These are phyloP conservation scores for Eucidaris tribuloides DNA, from an alignment of 35 echinoderm and acorn worm species.

Conservation along the genomic window DNA sequence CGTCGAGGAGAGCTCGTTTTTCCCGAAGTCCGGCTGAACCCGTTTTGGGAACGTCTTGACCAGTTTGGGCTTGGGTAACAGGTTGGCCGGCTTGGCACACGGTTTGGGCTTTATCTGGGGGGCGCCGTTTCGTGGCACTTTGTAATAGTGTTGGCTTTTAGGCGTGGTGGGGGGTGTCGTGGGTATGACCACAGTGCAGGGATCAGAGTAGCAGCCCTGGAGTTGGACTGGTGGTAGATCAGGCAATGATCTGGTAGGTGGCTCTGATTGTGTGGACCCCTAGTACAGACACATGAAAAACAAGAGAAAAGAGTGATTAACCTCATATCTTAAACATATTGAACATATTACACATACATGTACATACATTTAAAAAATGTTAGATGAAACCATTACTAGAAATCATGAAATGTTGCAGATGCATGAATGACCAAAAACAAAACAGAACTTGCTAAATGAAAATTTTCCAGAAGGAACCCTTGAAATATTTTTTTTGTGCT, in stretches of 20 bases:
- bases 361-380: too few species aligned
- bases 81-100: not conserved
- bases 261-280: conserved; percentile 17
- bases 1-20: not conserved
- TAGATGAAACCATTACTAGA: too few species aligned
- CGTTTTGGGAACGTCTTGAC: not conserved
- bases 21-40: not conserved
- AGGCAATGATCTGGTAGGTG: conserved; percentile 10
- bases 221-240: not conserved
- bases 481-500: too few species aligned
- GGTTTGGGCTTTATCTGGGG: not conserved
- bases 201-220: conserved; percentile 20
- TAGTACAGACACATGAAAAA: not conserved
- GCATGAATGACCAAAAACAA: too few species aligned
- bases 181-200: not conserved
- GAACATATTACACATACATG: too few species aligned
- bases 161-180: not conserved
- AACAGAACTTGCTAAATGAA: too few species aligned
- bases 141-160: conserved; percentile 14
- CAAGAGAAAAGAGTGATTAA: too few species aligned
- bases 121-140: conserved; percentile 7
- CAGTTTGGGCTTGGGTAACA: not conserved
- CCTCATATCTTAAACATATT: too few species aligned
- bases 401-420: too few species aligned
- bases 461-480: too few species aligned